Evolutionary conservation across 2,888 invertebrate genomes (phyloP), one percentile per base, ranked within the genome.

Genomic region (Apodemia zela): DNA sequence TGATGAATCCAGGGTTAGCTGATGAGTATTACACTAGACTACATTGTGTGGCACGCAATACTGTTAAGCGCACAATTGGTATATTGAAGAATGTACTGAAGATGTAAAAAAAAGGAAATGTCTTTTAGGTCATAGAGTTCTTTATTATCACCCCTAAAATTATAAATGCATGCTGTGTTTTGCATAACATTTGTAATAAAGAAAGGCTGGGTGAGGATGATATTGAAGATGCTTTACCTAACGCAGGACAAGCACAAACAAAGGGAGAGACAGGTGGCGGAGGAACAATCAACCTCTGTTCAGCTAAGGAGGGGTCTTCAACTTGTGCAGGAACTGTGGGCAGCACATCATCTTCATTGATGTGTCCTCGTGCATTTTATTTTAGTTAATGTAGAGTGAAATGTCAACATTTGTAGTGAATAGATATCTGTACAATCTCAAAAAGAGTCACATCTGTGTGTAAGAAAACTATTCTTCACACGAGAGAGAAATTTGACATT

Each of bases 151-250:
- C 15, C 49, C 61, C 54, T 3, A 54, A 35, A 54, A 54, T 61
- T 38, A 54, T 61, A 35, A 61, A 61, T 35, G 61, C 61, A 33
- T 61, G 61, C 35, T 51, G 51, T 38, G 54, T 61, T 4, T 21
- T 51, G 11, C 51, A 51, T 8, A 51, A 51, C 4, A 51, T 51
- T 18, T 51, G 51, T 21, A 51, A 51, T 18, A 51, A 51, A 21
- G 17, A 11, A 21, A 17, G 18, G 18, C 17, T 18, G 18, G 18
- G 51, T 18, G 51, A 38, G 38, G 38, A 38, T 13, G 38, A 38
- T 38, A 38, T 38, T 13, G 38, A 38, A 38, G 38, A 38, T 4
- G 1, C 38, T 13, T 13, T 38, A 38, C 38, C 13, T 38, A 38
- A 38, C 17, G 11, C 18, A 51, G 7, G n/a, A n/a, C 17, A 49